Conservation (phyloP, 2,888 invertebrate genomes). For the Orthosia cruda region DNA sequence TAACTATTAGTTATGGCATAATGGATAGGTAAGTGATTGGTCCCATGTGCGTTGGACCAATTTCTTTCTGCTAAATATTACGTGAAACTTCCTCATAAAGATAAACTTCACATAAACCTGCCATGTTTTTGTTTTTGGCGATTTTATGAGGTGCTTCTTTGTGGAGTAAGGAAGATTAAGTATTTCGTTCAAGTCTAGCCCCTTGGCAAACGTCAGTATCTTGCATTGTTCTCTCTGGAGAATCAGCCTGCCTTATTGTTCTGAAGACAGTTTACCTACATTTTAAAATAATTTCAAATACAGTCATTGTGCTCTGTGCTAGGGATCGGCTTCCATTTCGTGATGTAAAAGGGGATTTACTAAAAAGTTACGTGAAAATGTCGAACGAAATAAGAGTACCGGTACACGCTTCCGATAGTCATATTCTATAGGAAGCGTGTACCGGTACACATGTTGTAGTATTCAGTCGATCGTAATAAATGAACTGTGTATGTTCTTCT, state of each 20-base stretch:
- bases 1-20: slow-evolving; percentile 1
- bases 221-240: slow-evolving; percentile 33
- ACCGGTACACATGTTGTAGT: slow-evolving; percentile 17
- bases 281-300: slow-evolving; percentile 31
- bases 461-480: slow-evolving; percentile 25
- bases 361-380: background rate
- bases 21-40: slow-evolving; percentile 9
- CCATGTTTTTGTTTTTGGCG: background rate
- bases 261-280: slow-evolving; percentile 19
- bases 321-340: slow-evolving; percentile 1
- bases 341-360: slow-evolving; percentile 6
- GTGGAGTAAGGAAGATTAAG: background rate
- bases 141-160: background rate
- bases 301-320: background rate
- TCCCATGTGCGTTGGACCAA: background rate
- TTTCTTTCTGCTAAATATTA: slow-evolving; percentile 1
- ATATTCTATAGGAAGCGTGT: too few relatives aligned
- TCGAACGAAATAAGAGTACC: background rate
- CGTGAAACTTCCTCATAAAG: slow-evolving; percentile 1
- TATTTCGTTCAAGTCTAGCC: slow-evolving; percentile 10
- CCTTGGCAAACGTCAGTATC: slow-evolving; percentile 1
- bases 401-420: background rate
- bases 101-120: slow-evolving; percentile 1
- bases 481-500: slow-evolving; percentile 22
- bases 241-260: slow-evolving; percentile 20